A percentile compares a stretch with the other conserved stretches of the same genome.
phyloP scores from a whole-genome alignment of 1,140 invertebrate genomes.

The Brachionus sp. region DNA sequence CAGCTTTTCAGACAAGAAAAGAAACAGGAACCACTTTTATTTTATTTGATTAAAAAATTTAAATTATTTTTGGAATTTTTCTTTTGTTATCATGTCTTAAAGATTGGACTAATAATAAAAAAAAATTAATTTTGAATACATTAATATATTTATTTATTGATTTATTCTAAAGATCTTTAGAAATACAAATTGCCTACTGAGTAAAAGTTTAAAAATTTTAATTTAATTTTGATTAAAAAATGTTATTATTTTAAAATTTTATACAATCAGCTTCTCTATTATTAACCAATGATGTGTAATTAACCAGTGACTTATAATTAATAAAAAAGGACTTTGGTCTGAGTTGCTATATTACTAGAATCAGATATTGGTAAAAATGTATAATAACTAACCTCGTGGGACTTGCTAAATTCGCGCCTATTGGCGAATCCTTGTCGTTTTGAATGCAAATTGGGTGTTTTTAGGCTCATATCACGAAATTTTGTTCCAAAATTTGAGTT shows the following conservation, averaged over 20 bases:
- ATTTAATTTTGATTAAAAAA: too few relatives aligned
- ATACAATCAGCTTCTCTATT: too few relatives aligned
- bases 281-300: too few relatives aligned
- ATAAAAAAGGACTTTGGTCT: background rate
- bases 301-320: too few relatives aligned
- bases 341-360: background rate
- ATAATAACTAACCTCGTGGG: conserved; percentile 28
- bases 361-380: background rate
- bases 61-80: background rate
- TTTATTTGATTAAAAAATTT: background rate
- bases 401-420: conserved; percentile 19
- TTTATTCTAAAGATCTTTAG: too few relatives aligned
- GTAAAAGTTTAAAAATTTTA: too few relatives aligned
- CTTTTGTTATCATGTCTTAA: too few relatives aligned
- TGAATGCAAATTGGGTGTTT: background rate
- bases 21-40: background rate
- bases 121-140: too few relatives aligned
- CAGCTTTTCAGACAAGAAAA: background rate
- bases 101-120: too few relatives aligned
- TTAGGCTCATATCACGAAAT: conserved; percentile 9
- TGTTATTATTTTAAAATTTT: background rate
- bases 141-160: too few relatives aligned
- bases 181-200: too few relatives aligned
- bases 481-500: background rate
- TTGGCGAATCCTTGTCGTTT: conserved; percentile 22